Evolutionary conservation across 92 coral and sea anemone species (phyloP), one percentile per base, ranked within the genome.

Genomic region (Parazoanthus atlanticus): DNA sequence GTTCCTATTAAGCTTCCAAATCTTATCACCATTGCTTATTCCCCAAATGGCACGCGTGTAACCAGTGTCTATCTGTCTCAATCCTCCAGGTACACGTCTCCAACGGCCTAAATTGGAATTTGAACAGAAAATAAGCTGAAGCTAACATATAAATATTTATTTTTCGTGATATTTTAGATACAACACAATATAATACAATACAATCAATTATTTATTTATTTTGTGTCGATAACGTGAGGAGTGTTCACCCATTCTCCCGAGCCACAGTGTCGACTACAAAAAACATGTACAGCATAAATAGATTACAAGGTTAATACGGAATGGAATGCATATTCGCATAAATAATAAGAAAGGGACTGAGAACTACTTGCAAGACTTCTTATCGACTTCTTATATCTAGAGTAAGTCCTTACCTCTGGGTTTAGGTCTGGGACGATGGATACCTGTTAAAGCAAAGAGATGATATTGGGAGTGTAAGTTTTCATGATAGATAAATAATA

Each of bases 11-110:
- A 88, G 90, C 49, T 80, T 88, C 52, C 69, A 88, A 76, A 88
- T 88, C 56, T 30, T 71, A 47, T 43, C 85, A 29, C 69, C 71
- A 32, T 17, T 43, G 38, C 72, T 46, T 58, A 74, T 81, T 43
- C 86, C 90, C 90, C 90, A 88, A 32, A 71, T 65, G 41, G 69
- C 80, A 25, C 69, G 47, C n/a, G 90, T 21, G 30, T 30, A 31
- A 28, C 90, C 90, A 10, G 86, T 80, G 64, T 88, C 90, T 70
- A 88, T 31, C 64, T 84, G 87, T 29, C 61, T 84, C 38, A 84
- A 17, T 38, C 66, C 36, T 70, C 87, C 87, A 47, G 79, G 87
- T 28, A 84, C 28, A 43, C 43, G 87, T 73, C 19, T 84, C 87
- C 87, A 84, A 8, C 40, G 61, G 61, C 87, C 87, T 84, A 23